These are phyloP conservation scores for Metalampra italica DNA, from an alignment of 2,888 invertebrate species.

Conservation along the genomic window DNA sequence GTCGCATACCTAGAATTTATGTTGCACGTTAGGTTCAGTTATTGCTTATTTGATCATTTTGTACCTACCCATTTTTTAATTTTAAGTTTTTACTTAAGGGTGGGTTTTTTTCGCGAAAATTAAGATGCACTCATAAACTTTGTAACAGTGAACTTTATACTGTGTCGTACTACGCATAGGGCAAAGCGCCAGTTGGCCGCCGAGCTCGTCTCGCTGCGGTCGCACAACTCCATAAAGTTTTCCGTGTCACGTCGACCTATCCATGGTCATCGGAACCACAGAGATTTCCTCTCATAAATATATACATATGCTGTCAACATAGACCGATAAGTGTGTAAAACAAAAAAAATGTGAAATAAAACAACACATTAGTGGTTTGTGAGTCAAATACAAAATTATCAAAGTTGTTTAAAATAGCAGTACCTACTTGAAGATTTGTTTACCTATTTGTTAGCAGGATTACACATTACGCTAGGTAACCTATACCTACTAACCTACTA, in stretches of 20 bases:
- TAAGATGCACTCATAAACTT: slow-evolving; percentile 30
- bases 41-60: no score
- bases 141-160: slow-evolving; percentile 65
- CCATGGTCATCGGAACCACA: slow-evolving; percentile 37
- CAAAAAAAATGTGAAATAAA: slow-evolving; percentile 2
- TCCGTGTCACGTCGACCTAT: slow-evolving; percentile 43
- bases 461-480: background rate
- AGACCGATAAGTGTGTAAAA: no score
- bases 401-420: background rate
- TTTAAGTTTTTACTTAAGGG: no score
- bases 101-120: slow-evolving; percentile 24
- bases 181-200: slow-evolving; percentile 74
- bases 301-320: background rate
- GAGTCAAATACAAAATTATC: background rate
- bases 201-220: slow-evolving; percentile 49
- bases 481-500: no score
- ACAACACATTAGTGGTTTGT: background rate
- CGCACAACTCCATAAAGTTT: slow-evolving; percentile 32
- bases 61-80: no score
- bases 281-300: background rate
- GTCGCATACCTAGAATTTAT: no score
- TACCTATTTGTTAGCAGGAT: background rate
- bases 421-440: background rate
- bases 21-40: no score
- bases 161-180: slow-evolving; percentile 52